Conservation (phyloP, 2,797 vertebrate species). For the Chelonia mydas region DNA sequence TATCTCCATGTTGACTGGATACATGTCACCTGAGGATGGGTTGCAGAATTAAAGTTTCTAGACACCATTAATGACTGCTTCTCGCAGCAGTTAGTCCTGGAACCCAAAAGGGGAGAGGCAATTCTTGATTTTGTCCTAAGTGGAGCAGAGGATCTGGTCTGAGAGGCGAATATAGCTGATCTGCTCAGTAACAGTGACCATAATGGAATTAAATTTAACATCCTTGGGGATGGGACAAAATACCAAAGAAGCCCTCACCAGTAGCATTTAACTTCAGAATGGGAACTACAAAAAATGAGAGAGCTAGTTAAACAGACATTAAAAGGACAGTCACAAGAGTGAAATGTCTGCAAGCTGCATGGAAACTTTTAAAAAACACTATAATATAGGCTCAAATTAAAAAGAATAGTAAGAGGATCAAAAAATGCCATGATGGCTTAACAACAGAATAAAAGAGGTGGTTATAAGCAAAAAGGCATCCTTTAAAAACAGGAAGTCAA, state of each 20-base stretch:
- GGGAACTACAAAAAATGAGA: not conserved
- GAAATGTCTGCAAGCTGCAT: not conserved
- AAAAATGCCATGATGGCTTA: not conserved
- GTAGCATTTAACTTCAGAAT: not conserved
- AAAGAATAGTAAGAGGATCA: not conserved
- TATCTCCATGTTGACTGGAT: not conserved
- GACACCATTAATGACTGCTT: not conserved
- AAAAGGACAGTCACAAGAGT: not conserved
- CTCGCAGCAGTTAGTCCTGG: not conserved
- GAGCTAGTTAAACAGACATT: not conserved
- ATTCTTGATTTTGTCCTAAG: not conserved
- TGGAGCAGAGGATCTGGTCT: not conserved
- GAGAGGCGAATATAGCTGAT: not conserved
- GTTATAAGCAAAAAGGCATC: not conserved
- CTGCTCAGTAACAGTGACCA: not conserved
- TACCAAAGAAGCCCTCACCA: not conserved
- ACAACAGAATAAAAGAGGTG: not conserved
- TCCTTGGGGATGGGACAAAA: not conserved
- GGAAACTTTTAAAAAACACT: not conserved
- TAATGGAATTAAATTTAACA: not conserved
- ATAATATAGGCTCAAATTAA: not conserved
- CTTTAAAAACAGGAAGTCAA: not conserved
- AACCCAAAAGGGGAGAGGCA: not conserved
- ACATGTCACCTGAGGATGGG: not conserved
- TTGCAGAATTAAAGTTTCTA: not conserved